phyloP scores from a whole-genome alignment of 2,797 vertebrate genomes.

The Petrocephalus schoutedeni region DNA sequence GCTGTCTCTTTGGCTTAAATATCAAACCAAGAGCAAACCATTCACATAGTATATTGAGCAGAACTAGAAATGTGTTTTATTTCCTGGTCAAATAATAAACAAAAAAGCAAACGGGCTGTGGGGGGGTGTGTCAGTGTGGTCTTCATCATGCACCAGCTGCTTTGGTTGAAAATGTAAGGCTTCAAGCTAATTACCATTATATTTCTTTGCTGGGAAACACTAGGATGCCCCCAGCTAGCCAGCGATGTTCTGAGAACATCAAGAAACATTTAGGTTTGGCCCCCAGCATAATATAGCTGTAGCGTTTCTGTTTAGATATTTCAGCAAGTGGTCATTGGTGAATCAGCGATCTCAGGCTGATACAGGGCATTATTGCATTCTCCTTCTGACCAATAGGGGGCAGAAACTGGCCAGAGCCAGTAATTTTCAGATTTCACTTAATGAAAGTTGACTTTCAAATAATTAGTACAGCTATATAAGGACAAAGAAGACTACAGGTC shows the following conservation, averaged over 20 bases:
- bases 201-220: background rate
- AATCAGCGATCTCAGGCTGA: background rate
- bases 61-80: background rate
- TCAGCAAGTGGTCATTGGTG: background rate
- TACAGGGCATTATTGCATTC: background rate
- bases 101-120: background rate
- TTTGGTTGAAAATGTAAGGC: background rate
- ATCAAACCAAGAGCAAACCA: background rate
- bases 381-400: constrained; percentile 22
- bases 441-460: constrained; percentile 11
- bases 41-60: background rate
- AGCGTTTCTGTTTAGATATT: background rate
- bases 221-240: background rate
- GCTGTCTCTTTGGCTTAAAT: background rate
- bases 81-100: background rate
- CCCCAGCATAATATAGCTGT: background rate
- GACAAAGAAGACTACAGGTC: background rate
- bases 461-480: constrained; percentile 11
- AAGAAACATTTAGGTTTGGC: background rate
- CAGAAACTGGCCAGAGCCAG: constrained; percentile 2
- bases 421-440: background rate
- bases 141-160: background rate
- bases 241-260: background rate
- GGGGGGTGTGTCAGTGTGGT: background rate
- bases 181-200: background rate